Evolutionary conservation across 2,888 invertebrate genomes (phyloP).

Genomic region (Microctonus aethiopoides): DNA sequence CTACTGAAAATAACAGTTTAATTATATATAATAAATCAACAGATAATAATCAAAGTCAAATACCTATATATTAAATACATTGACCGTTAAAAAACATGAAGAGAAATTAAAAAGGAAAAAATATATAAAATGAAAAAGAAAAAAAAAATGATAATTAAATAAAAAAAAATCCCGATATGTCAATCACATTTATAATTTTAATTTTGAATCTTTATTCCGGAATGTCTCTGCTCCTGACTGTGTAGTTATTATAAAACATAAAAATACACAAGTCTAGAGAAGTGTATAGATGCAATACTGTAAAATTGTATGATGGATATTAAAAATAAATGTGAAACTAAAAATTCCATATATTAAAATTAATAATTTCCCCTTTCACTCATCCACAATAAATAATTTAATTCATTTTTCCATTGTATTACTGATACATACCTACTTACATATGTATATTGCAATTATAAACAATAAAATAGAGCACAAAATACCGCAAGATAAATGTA

Average conservation of each 20-base stretch:
- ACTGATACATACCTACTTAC: too few species aligned
- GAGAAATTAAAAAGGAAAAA: not conserved
- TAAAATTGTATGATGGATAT: conserved; percentile 43
- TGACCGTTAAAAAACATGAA: not conserved
- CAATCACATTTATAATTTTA: conserved; percentile 31
- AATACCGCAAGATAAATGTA: too few species aligned
- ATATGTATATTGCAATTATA: too few species aligned
- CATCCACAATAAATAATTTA: too few species aligned
- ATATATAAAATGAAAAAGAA: too few species aligned
- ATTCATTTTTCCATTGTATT: too few species aligned
- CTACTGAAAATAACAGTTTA: not conserved
- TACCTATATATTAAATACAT: not conserved
- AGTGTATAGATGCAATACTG: conserved; percentile 42
- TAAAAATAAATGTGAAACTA: conserved; percentile 45
- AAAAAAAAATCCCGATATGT: conserved; percentile 16
- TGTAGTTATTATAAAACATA: conserved; percentile 37
- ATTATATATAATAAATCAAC: not conserved
- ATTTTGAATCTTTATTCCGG: not conserved
- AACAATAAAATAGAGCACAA: too few species aligned
- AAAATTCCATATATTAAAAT: too few species aligned
- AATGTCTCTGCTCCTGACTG: conserved; percentile 40
- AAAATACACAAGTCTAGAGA: conserved; percentile 36
- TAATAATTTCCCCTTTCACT: too few species aligned
- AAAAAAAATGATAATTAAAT: not conserved
- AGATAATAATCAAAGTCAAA: not conserved